A percentile compares a stretch with the other conserved stretches of the same genome.
phyloP scores from a whole-genome alignment of 2,113 vertebrate species.

The Caranx ignobilis region DNA sequence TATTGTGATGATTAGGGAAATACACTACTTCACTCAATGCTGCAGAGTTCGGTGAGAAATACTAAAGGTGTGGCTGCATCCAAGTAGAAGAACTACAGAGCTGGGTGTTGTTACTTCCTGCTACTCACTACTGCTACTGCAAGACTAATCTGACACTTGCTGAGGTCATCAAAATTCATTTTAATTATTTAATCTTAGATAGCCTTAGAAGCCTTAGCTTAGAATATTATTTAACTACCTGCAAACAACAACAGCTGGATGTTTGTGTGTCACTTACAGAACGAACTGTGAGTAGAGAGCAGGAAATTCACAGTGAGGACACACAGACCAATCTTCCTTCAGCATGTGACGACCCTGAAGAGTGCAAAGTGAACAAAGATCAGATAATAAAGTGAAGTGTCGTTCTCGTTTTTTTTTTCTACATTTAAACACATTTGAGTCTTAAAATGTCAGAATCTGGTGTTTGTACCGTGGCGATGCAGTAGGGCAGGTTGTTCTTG shows the following conservation, averaged over 20 bases:
- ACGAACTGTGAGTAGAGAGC: conserved; percentile 92
- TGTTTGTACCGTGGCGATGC: conserved; percentile 90
- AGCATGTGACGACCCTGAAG: conserved; percentile 94
- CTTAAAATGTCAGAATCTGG: background rate
- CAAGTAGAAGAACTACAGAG: no score
- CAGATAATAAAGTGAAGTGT: background rate
- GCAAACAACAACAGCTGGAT: background rate
- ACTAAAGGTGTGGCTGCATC: no score
- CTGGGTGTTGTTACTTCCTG: no score
- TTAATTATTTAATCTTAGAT: no score
- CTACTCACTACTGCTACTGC: no score
- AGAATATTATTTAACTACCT: background rate
- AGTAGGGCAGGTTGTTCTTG: conserved; percentile 96
- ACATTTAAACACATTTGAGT: background rate
- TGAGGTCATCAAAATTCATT: no score
- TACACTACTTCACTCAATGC: background rate
- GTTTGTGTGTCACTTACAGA: conserved; percentile 83
- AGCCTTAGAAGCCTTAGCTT: background rate
- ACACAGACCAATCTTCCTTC: conserved; percentile 93
- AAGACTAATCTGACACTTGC: no score
- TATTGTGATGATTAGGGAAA: background rate
- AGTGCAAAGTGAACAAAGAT: background rate
- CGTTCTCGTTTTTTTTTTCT: background rate
- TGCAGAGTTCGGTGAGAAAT: no score
- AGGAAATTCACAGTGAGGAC: conserved; percentile 94